phyloP scores from a whole-genome alignment of 2,888 invertebrate genomes.

The Synanthedon vespiformis region DNA sequence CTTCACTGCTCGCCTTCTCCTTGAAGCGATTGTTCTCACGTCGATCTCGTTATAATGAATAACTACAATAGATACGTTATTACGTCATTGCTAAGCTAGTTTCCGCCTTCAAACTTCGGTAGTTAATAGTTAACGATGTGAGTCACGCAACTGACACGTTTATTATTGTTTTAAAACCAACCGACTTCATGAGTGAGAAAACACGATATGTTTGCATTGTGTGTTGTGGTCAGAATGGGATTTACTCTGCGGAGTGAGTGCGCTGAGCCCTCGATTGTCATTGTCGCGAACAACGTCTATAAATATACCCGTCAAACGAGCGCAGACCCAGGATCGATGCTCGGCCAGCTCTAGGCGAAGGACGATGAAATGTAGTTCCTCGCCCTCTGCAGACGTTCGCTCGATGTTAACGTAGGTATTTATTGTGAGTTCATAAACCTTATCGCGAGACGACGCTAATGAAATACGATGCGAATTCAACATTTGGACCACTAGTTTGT shows the following conservation, averaged over 20 bases:
- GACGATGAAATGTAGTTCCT: slow-evolving; percentile 50
- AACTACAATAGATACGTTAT: slow-evolving; percentile 56
- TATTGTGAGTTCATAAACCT: background rate
- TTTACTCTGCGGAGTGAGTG: slow-evolving; percentile 7
- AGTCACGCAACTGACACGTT: slow-evolving; percentile 59
- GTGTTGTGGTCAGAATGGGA: slow-evolving; percentile 15
- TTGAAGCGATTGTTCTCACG: slow-evolving; percentile 63
- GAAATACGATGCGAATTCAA: background rate
- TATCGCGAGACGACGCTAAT: background rate
- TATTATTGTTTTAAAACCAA: slow-evolving; percentile 4
- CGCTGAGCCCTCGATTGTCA: slow-evolving; percentile 22
- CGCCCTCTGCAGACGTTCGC: slow-evolving; percentile 25
- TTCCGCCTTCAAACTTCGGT: slow-evolving; percentile 64
- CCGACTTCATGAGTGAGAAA: background rate
- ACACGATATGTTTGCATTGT: slow-evolving; percentile 24
- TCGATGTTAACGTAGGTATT: background rate
- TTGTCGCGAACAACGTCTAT: slow-evolving; percentile 41
- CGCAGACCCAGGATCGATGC: slow-evolving; percentile 51
- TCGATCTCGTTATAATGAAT: slow-evolving; percentile 59
- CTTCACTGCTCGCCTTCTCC: slow-evolving; percentile 44
- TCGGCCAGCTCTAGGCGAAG: slow-evolving; percentile 59
- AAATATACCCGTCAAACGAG: slow-evolving; percentile 54
- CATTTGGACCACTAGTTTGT: background rate
- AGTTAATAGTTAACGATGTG: slow-evolving; percentile 59
- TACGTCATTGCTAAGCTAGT: slow-evolving; percentile 62